Base-by-base conservation (phyloP, 2,888 invertebrate genomes). In the Tetramorium bicarinatum region DNA sequence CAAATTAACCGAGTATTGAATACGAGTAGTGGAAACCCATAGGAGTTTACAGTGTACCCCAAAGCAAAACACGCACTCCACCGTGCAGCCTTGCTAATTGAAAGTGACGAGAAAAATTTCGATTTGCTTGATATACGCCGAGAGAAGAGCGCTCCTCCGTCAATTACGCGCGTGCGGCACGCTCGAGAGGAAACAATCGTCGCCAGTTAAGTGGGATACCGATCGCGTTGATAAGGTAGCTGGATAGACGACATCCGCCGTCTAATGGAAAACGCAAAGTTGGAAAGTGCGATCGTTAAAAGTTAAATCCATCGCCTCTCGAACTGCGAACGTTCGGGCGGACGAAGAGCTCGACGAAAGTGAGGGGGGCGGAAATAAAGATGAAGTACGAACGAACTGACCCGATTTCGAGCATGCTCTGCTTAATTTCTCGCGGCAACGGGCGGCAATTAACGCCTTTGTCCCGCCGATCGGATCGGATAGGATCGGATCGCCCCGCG, bases 391-490 rank as follows among this genome's bases (percentile, higher is more conserved):
- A 82, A 83, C 67, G 74, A 44, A 13, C 8, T 15, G 64, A 34
- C 75, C 34, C 15, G 2, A 38, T 29, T 84, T 80, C 52, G 64
- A 79, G 69, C 52, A 49, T 49, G 61, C 44, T 62, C 69, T 47
- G 74, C 54, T 77, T 84, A 84, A 88, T 85, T 84, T 75, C 84
- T 85, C 56, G 67, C 41, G 9, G 67, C 79, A 61, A 82, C n/a
- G 49, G 59, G 15, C 59, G 59, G 59, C 71, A 80, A 88, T 86
- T 83, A 83, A 67, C 25, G 59, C 38, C 67, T 83, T 86, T 83
- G 83, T 83, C 69, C 3, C 21, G 11, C 4, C 54, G 74, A 75
- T 82, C 3, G 44, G 47, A 34, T 34, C 84, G 61, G 11, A 8
- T 29, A 47, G 34, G 21, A 52, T 21, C 34, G 44, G 21, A 29